These are phyloP conservation scores for Tor tambroides DNA, from an alignment of 2,113 vertebrate genomes.

Conservation along the genomic window DNA sequence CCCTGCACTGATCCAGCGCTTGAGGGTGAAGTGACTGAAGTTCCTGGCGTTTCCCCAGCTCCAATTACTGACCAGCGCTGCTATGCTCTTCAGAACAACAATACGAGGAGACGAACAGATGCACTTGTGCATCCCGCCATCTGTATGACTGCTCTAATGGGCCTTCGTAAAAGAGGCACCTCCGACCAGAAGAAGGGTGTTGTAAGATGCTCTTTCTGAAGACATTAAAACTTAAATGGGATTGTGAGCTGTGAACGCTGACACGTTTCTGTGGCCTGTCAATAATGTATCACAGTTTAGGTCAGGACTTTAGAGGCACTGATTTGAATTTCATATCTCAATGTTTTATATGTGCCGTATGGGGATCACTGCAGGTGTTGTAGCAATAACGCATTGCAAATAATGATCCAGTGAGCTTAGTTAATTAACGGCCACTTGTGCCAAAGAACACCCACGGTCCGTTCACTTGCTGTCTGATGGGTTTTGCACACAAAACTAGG, in stretches of 20 bases:
- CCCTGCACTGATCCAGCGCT: background rate
- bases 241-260: background rate
- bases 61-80: constrained; percentile 43
- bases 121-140: background rate
- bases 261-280: background rate
- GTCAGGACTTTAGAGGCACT: background rate
- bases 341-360: background rate
- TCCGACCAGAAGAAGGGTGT: background rate
- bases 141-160: background rate
- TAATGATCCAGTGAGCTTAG: background rate
- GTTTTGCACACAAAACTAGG: background rate
- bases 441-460: background rate
- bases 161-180: background rate
- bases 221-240: constrained; percentile 1
- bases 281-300: constrained; percentile 14
- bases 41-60: background rate
- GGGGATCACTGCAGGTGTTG: background rate
- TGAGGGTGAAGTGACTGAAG: constrained; percentile 10
- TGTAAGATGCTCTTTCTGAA: background rate
- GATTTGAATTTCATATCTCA: background rate
- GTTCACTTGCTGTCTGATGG: background rate
- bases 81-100: background rate
- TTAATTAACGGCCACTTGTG: background rate
- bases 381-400: background rate
- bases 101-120: background rate